These are phyloP conservation scores for Arrhamphus sclerolepis DNA, from an alignment of 2,797 vertebrate genomes.

Conservation along the genomic window DNA sequence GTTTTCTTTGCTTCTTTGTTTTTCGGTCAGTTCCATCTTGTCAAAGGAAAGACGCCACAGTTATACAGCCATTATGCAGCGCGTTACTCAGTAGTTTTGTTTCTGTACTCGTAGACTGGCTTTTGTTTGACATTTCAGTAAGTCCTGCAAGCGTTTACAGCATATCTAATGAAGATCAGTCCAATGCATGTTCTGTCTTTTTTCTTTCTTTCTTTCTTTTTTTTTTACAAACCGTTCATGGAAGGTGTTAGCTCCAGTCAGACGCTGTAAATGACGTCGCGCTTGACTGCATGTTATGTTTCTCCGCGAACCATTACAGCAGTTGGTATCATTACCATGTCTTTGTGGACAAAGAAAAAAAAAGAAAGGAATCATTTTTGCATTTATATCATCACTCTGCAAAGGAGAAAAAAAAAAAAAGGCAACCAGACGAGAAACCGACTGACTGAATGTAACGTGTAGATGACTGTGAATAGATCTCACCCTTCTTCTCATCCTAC, in stretches of 20 bases:
- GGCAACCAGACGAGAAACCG: constrained; percentile 77
- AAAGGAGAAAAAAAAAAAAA: constrained; percentile 47
- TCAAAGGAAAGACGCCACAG: constrained; percentile 34
- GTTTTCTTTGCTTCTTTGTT: constrained; percentile 3
- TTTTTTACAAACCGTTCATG: constrained; percentile 62
- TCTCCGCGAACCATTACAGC: constrained; percentile 37
- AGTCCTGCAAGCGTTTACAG: constrained; percentile 60
- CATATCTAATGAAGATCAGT: constrained; percentile 59
- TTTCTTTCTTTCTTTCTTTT: too few species aligned
- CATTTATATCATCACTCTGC: constrained; percentile 69
- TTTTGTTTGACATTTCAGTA: constrained; percentile 61
- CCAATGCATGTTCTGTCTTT: constrained; percentile 76
- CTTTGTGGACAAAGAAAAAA: constrained; percentile 50
- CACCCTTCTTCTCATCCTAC: constrained; percentile 58
- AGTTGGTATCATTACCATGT: constrained; percentile 46
- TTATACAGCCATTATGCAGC: constrained; percentile 23
- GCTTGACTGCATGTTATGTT: constrained; percentile 27
- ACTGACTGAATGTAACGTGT: constrained; percentile 85
- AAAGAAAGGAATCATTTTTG: constrained; percentile 15
- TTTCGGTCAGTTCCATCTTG: constrained; percentile 29
- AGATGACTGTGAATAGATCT: constrained; percentile 70
- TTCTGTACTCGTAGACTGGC: constrained; percentile 60
- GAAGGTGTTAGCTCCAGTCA: constrained; percentile 62
- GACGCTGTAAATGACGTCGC: constrained; percentile 48
- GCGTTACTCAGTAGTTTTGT: constrained; percentile 51